A percentile compares a stretch with the other conserved stretches of the same genome.
These are phyloP conservation scores for Epirrhoe tristata DNA, from an alignment of 2,888 invertebrate genomes.

Conservation along the genomic window DNA sequence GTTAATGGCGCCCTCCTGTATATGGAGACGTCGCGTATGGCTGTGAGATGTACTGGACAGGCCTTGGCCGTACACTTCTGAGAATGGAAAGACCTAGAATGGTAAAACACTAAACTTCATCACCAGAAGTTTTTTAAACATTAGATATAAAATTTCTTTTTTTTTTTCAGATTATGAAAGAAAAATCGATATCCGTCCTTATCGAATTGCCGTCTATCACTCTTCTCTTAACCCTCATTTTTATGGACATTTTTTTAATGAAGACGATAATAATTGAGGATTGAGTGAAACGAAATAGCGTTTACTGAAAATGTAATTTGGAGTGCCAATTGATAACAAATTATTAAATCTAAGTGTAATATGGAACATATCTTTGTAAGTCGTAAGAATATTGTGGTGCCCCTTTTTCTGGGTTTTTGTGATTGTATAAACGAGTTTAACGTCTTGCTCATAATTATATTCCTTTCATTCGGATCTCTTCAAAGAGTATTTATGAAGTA, in stretches of 20 bases:
- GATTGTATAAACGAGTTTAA: slow-evolving; percentile 5
- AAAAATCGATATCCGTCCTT: slow-evolving; percentile 14
- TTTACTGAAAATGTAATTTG: background rate
- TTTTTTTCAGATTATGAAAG: slow-evolving; percentile 2
- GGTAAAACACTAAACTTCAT: background rate
- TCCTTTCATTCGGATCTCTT: slow-evolving; percentile 1
- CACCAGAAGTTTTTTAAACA: background rate
- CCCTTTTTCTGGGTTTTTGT: background rate
- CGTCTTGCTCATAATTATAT: slow-evolving; percentile 6
- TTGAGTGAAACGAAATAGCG: background rate
- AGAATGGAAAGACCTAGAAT: background rate
- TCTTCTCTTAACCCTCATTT: slow-evolving; percentile 2
- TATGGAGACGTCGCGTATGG: background rate
- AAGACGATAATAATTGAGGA: background rate
- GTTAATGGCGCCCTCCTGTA: background rate
- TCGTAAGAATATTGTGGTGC: background rate
- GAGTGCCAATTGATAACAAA: background rate
- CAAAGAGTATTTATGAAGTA: slow-evolving; percentile 1
- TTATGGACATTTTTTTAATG: background rate
- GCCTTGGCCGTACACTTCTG: background rate
- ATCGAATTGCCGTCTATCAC: slow-evolving; percentile 20
- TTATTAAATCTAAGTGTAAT: slow-evolving; percentile 3
- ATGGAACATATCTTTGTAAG: slow-evolving; percentile 3
- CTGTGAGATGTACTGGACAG: background rate
- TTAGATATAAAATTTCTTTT: background rate